Evolutionary conservation across 2,113 vertebrate species (phyloP).

Genomic region (Leucopsar rothschildi): DNA sequence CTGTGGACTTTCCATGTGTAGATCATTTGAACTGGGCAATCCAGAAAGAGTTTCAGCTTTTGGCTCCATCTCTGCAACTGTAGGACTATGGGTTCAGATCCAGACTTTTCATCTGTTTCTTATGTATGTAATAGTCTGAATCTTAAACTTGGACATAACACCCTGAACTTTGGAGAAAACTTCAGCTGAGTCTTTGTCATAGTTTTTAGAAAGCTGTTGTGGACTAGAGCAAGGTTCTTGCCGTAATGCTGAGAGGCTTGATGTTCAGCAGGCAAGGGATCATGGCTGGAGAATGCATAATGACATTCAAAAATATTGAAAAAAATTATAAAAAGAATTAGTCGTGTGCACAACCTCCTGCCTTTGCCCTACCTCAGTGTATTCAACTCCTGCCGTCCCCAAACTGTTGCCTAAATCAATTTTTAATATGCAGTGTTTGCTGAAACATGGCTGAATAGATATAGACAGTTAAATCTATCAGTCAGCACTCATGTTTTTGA

Average conservation of each 20-base stretch:
- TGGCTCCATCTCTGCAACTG: conserved; percentile 18
- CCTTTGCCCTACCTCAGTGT: neutral
- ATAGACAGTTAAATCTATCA: neutral
- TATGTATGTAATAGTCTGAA: conserved; percentile 9
- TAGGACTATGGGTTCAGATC: neutral
- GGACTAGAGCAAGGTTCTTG: neutral
- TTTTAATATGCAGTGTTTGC: neutral
- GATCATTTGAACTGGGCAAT: neutral
- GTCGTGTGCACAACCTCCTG: neutral
- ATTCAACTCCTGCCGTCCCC: neutral
- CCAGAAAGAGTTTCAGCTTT: neutral
- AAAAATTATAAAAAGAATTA: neutral
- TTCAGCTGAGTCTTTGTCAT: neutral
- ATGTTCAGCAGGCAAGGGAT: neutral
- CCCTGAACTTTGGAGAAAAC: conserved; percentile 10
- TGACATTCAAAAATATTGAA: neutral
- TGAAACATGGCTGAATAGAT: neutral
- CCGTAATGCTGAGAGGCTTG: neutral
- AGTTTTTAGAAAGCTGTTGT: neutral
- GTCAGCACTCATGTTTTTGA: neutral
- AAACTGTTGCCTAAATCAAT: neutral
- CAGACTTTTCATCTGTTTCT: conserved; percentile 49
- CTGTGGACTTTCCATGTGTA: neutral
- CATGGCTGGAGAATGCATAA: neutral
- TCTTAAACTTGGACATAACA: conserved; percentile 20